A percentile compares a stretch with the other conserved stretches of the same genome.
Evolutionary conservation across 2,888 invertebrate species (phyloP).

Genomic region (Drosophila borborema): DNA sequence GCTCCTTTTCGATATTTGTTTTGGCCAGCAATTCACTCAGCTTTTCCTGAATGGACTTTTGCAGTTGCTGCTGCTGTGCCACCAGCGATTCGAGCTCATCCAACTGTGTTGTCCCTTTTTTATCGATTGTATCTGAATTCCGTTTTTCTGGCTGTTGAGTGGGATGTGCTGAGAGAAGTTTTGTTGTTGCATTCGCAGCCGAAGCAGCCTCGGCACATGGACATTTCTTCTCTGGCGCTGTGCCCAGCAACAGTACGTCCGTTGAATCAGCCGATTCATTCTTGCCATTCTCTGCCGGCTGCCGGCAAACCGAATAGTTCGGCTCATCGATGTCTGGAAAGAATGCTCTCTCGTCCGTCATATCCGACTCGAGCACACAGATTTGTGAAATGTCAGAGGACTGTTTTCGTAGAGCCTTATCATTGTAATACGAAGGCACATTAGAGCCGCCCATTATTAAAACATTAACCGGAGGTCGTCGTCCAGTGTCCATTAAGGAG

Average conservation of each 20-base stretch:
- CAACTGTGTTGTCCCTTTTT: constrained; percentile 38
- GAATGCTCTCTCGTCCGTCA: constrained; percentile 41
- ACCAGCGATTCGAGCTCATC: constrained; percentile 52
- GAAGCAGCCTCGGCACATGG: not conserved
- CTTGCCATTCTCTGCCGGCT: constrained; percentile 8
- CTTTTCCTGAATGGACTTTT: constrained; percentile 55
- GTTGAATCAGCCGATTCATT: constrained; percentile 9
- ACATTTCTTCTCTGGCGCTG: not conserved
- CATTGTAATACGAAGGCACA: constrained; percentile 36
- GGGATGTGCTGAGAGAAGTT: too few relatives aligned
- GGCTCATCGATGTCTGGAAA: constrained; percentile 53
- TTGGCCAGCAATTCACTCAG: constrained; percentile 45
- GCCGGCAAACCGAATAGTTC: constrained; percentile 40
- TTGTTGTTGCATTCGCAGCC: not conserved
- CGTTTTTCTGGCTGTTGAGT: too few relatives aligned
- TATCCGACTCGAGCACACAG: constrained; percentile 54
- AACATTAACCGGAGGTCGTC: constrained; percentile 32
- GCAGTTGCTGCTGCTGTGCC: constrained; percentile 48
- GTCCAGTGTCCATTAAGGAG: not conserved
- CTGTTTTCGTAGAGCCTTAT: not conserved
- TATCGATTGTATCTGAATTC: not conserved
- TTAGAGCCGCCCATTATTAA: constrained; percentile 39
- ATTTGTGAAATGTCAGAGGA: constrained; percentile 39
- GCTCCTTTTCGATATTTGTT: not conserved
- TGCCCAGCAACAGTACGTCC: constrained; percentile 42